phyloP scores from a whole-genome alignment of 2,797 vertebrate species.

The Melanotaenia nigrans region DNA sequence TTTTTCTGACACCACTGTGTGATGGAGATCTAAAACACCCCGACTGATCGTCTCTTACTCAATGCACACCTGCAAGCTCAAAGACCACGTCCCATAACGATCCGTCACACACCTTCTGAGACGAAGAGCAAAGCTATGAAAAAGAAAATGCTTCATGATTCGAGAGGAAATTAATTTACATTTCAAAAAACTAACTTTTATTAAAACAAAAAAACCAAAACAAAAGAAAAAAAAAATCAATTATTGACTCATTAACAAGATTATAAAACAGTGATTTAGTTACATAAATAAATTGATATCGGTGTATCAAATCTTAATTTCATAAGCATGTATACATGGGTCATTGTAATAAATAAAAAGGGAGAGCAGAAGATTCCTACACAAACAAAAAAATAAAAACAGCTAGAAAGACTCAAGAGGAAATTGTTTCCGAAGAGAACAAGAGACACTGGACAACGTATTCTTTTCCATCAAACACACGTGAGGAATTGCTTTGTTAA shows the following conservation, averaged over 20 bases:
- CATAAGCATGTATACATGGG: conserved; percentile 99
- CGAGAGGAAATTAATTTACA: conserved; percentile 54
- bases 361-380: conserved; percentile 92
- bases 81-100: conserved; percentile 41
- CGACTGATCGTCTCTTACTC: conserved; percentile 44
- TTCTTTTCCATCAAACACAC: conserved; percentile 94
- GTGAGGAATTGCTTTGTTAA: conserved; percentile 90
- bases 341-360: conserved; percentile 99
- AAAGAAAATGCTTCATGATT: conserved; percentile 9
- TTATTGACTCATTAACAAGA: conserved; percentile 99
- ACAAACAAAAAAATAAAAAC: conserved; percentile 70
- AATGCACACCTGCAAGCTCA: conserved; percentile 8
- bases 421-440: conserved; percentile 95
- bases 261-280: conserved; percentile 99
- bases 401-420: conserved; percentile 83
- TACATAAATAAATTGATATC: conserved; percentile 99
- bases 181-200: conserved; percentile 99
- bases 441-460: conserved; percentile 93
- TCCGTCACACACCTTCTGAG: conserved; percentile 29
- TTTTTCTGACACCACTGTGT: conserved; percentile 57
- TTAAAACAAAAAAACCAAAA: conserved; percentile 95
- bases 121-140: conserved; percentile 16
- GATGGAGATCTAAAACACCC: conserved; percentile 67
- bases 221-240: conserved; percentile 76
- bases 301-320: conserved; percentile 99